Evolutionary conservation across 2,113 vertebrate species (phyloP).

Genomic region (Conger conger): DNA sequence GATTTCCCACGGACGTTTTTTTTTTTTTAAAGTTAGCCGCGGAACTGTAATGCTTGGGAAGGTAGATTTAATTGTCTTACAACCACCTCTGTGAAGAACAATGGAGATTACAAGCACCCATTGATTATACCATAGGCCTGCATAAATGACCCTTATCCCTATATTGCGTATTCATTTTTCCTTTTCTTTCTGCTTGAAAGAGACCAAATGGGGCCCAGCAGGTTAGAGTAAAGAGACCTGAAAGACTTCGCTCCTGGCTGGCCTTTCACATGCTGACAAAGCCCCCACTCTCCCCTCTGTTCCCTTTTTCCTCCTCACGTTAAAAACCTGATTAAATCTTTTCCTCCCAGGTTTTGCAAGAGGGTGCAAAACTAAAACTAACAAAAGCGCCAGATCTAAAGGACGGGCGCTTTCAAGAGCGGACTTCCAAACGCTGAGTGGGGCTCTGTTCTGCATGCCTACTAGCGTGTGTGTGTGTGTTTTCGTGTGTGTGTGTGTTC

Average conservation of each 20-base stretch:
- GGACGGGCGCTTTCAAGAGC: slow-evolving; percentile 57
- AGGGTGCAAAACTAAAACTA: slow-evolving; percentile 70
- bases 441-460: slow-evolving; percentile 10
- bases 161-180: slow-evolving; percentile 76
- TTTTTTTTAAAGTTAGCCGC: background rate
- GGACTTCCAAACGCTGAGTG: slow-evolving; percentile 3
- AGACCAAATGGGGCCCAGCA: slow-evolving; percentile 79
- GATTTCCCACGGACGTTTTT: background rate
- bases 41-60: slow-evolving; percentile 10
- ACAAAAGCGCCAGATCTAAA: slow-evolving; percentile 69
- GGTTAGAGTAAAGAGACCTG: slow-evolving; percentile 81
- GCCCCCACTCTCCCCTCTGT: slow-evolving; percentile 56
- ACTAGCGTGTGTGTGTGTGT: background rate
- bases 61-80: slow-evolving; percentile 78
- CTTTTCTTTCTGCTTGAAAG: slow-evolving; percentile 77
- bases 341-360: slow-evolving; percentile 71
- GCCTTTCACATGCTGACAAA: slow-evolving; percentile 73
- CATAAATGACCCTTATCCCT: slow-evolving; percentile 73
- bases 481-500: slow-evolving; percentile 10
- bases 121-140: slow-evolving; percentile 73
- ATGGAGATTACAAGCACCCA: slow-evolving; percentile 78
- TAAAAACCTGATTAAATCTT: slow-evolving; percentile 79
- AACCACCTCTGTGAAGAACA: slow-evolving; percentile 75
- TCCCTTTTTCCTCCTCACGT: slow-evolving; percentile 52
- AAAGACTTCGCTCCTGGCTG: slow-evolving; percentile 54